These are phyloP conservation scores for Xenus cinereus DNA, from an alignment of 2,113 vertebrate species.

Conservation along the genomic window DNA sequence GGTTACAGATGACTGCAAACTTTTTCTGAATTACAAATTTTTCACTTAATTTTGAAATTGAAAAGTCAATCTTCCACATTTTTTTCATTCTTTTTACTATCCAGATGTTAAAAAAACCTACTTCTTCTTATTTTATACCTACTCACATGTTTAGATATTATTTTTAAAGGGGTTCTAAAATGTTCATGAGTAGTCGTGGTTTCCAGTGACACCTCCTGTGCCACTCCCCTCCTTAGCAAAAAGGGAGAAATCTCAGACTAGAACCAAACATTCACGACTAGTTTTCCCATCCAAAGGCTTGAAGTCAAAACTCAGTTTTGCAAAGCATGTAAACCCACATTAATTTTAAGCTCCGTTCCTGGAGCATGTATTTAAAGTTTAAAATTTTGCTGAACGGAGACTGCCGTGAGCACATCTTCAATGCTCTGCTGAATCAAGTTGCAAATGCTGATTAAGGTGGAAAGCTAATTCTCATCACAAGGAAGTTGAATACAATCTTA, in stretches of 20 bases:
- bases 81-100: background rate
- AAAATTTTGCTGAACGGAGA: background rate
- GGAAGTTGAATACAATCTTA: background rate
- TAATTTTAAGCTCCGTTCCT: background rate
- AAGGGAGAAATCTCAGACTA: background rate
- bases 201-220: background rate
- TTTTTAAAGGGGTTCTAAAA: background rate
- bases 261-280: background rate
- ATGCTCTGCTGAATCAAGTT: background rate
- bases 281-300: background rate
- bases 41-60: background rate
- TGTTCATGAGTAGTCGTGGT: background rate
- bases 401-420: background rate
- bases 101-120: background rate
- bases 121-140: background rate
- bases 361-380: background rate
- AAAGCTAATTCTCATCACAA: conserved; percentile 3
- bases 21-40: background rate
- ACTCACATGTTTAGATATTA: background rate
- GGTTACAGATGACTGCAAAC: background rate
- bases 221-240: background rate
- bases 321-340: background rate
- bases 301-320: background rate
- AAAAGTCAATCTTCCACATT: background rate
- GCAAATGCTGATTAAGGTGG: background rate